Conservation (phyloP, 2,888 invertebrate species). For the Cantharis lateralis region DNA sequence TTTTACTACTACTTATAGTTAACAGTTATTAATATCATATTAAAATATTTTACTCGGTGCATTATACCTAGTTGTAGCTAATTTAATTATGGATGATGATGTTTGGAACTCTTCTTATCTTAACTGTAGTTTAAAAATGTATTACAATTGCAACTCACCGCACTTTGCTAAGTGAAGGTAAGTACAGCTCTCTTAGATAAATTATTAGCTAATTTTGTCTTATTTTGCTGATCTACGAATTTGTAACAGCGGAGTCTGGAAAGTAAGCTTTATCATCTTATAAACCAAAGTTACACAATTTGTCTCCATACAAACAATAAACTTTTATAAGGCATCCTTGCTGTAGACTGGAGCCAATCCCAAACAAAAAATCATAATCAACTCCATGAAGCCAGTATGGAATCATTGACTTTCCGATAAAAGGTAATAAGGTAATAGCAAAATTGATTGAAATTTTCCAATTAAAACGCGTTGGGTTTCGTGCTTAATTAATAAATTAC, state of each 20-base stretch:
- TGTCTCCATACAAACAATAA: too few relatives aligned
- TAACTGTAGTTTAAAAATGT: neutral
- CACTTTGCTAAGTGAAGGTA: neutral
- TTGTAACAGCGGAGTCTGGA: neutral
- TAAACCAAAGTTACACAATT: too few relatives aligned
- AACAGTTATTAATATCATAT: neutral
- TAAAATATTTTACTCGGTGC: neutral
- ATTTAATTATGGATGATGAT: neutral
- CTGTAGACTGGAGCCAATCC: neutral
- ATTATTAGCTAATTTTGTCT: neutral
- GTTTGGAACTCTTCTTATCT: neutral
- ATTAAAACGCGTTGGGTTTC: neutral
- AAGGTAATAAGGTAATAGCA: neutral
- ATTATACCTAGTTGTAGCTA: neutral
- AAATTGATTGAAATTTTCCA: neutral
- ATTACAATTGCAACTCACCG: neutral
- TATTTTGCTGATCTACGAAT: too few relatives aligned
- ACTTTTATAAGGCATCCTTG: neutral
- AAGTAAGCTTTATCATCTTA: too few relatives aligned
- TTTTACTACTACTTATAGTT: neutral
- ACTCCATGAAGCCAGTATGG: neutral
- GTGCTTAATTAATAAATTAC: neutral
- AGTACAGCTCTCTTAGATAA: neutral
- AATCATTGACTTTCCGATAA: neutral
- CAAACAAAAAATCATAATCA: neutral